These are phyloP conservation scores for Trigoniulus corallinus DNA, from an alignment of 1,140 invertebrate genomes.

Conservation along the genomic window DNA sequence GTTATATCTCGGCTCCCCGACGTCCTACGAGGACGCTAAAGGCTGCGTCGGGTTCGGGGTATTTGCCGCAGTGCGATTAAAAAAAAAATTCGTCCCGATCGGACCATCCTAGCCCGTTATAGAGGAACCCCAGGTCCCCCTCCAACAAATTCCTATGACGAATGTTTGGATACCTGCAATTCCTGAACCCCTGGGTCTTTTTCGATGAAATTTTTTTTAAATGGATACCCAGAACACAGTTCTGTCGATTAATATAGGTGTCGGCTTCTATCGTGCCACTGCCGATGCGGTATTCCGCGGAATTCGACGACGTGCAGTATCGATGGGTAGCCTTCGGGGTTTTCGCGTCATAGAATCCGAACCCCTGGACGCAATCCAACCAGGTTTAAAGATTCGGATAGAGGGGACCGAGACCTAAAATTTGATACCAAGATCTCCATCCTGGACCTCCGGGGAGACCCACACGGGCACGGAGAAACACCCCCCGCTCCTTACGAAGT, in stretches of 20 bases:
- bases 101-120: background rate
- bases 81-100: background rate
- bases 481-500: too few species aligned
- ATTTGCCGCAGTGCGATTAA: background rate
- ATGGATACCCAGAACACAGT: background rate
- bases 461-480: too few species aligned
- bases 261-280: too few species aligned
- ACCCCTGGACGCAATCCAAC: too few species aligned
- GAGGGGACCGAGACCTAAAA: too few species aligned
- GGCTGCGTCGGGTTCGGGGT: background rate
- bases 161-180: background rate
- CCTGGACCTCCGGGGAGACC: too few species aligned
- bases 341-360: too few species aligned
- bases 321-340: too few species aligned
- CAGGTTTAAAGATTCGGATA: too few species aligned
- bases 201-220: background rate
- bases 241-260: background rate
- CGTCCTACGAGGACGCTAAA: background rate
- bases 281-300: too few species aligned
- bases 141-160: background rate
- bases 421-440: too few species aligned
- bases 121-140: background rate
- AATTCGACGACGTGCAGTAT: too few species aligned
- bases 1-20: background rate
- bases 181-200: background rate